phyloP scores from a whole-genome alignment of 2,888 invertebrate species.

The Watsonalla binaria region DNA sequence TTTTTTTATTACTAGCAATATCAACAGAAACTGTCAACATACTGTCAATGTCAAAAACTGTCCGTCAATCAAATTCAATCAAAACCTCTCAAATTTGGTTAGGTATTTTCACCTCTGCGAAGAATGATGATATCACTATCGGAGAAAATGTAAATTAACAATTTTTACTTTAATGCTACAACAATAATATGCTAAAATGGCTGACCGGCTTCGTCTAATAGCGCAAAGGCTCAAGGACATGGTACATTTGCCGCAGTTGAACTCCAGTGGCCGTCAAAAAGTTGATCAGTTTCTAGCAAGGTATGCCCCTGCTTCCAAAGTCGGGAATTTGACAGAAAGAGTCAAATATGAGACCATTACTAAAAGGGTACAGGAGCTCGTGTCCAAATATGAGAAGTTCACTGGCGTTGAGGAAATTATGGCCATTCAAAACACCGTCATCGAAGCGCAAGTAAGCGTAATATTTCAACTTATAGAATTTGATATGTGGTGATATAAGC shows the following conservation, averaged over 20 bases:
- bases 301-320: conserved; percentile 54
- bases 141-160: conserved; percentile 32
- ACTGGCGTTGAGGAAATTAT: conserved; percentile 89
- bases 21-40: too few species aligned
- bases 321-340: conserved; percentile 59
- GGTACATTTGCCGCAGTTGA: conserved; percentile 46
- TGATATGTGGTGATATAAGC: too few species aligned
- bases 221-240: conserved; percentile 59
- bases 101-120: not conserved
- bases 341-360: conserved; percentile 54
- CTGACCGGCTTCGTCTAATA: conserved; percentile 59
- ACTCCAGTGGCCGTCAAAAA: conserved; percentile 45
- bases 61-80: too few species aligned
- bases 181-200: conserved; percentile 64
- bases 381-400: conserved; percentile 83
- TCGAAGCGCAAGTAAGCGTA: conserved; percentile 79
- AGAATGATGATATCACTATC: conserved; percentile 31
- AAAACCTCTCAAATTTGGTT: too few species aligned
- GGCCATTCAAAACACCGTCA: conserved; percentile 85
- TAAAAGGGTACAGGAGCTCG: conserved; percentile 64
- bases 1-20: too few species aligned
- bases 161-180: conserved; percentile 17
- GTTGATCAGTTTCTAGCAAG: conserved; percentile 59
- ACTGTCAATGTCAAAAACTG: too few species aligned
- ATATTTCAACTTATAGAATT: too few species aligned